Base-by-base conservation (phyloP, 2,113 vertebrate species). In the Scomber scombrus region DNA sequence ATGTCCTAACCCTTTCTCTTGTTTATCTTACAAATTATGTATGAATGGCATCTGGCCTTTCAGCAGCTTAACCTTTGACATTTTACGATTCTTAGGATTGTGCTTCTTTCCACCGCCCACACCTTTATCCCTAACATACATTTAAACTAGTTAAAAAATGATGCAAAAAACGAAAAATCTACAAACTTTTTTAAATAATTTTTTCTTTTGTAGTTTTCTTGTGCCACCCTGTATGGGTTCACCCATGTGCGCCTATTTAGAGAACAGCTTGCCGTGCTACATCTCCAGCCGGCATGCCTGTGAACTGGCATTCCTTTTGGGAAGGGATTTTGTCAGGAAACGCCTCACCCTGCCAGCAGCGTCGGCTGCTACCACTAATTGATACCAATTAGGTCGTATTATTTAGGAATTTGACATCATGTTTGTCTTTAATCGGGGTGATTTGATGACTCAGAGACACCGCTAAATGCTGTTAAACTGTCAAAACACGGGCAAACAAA, bases 361-460 rank as follows among this genome's bases (percentile, higher is more conserved):
- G 2, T 76, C 58, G 65, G 58, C 78, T 85, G 80, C 75, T 62
- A 23, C 71, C 10, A 5, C 81, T 89, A 91, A 93, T 89, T 90
- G 86, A 88, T 84, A 85, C 68, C 89, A 91, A 92, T 93, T 92
- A 92, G 75, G 63, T 86, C 0, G 65, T 65, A 87, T 88, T 88
- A 87, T 91, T 86, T 87, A 67, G 82, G 84, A 89, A 79, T 89
- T 78, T 89, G 88, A 91, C 89, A 87, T 88, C 51, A 3, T 68
- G 86, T 86, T 88, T 43, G 75, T 72, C 84, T 90, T 89, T 75
- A 88, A 90, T 90, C 67, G 11, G 77, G 72, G 23, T 50, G 47
- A 71, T 80, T 85, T 84, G 84, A 87, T 86, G 87, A 88, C 46
- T 86, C 82, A 89, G 61, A 88, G 5, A 58, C 56, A 14, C 16